Evolutionary conservation across 2,888 invertebrate species (phyloP).

Genomic region (Diplolepis rosae): DNA sequence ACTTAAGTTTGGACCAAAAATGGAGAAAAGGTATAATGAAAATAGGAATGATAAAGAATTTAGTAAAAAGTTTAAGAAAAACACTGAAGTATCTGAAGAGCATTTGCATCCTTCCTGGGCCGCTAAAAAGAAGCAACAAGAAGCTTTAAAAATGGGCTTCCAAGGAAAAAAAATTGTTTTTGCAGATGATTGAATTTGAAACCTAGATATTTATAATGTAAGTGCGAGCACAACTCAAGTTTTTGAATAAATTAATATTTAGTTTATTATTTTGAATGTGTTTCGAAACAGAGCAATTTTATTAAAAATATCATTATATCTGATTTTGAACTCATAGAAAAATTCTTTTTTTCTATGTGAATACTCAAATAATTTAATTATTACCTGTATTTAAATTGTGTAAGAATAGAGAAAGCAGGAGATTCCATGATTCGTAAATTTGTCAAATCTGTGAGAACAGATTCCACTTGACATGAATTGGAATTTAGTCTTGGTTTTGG

Average conservation of each 20-base stretch:
- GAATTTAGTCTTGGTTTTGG: background rate
- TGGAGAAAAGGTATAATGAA: background rate
- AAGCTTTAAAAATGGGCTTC: slow-evolving; percentile 64
- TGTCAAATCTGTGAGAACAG: background rate
- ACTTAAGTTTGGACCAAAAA: background rate
- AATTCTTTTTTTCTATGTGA: too few species aligned
- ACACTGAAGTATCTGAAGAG: slow-evolving; percentile 32
- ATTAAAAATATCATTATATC: background rate
- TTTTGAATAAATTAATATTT: background rate
- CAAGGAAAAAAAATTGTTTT: slow-evolving; percentile 71
- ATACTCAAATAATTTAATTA: too few species aligned
- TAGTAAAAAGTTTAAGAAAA: slow-evolving; percentile 27
- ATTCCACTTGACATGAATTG: background rate
- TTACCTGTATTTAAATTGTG: background rate
- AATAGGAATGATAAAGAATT: background rate
- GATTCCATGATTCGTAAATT: background rate
- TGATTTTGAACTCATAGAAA: too few species aligned
- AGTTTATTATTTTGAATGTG: background rate
- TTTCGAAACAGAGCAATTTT: too few species aligned
- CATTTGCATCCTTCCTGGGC: slow-evolving; percentile 70
- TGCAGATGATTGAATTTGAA: slow-evolving; percentile 51
- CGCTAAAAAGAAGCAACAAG: slow-evolving; percentile 68
- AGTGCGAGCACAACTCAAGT: background rate
- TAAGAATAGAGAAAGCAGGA: background rate
- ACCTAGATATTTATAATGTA: background rate